Percentiles rank a stretch among this genome's conserved stretches.
Evolutionary conservation across 1,140 invertebrate species (phyloP).

Genomic region (Tenebrio molitor): DNA sequence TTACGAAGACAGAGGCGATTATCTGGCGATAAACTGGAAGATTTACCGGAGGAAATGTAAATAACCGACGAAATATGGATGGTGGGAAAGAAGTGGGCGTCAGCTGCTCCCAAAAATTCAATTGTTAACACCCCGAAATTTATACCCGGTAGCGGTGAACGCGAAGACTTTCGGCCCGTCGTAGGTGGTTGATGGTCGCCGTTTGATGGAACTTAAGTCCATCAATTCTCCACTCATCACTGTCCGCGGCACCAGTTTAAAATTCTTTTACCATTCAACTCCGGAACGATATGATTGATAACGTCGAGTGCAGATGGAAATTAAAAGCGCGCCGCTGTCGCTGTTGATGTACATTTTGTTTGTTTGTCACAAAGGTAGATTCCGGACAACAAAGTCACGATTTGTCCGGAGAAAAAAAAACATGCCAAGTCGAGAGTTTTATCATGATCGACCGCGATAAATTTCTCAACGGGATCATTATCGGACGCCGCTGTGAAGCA

Average conservation of each 20-base stretch:
- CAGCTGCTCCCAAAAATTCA: no score
- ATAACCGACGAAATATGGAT: not conserved
- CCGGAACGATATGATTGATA: conserved; percentile 31
- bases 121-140: no score
- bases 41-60: not conserved
- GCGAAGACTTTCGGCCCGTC: not conserved
- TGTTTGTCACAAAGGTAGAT: conserved; percentile 10
- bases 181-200: conserved; percentile 14
- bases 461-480: no score
- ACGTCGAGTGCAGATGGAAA: conserved; percentile 3
- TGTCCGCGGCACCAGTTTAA: conserved; percentile 24
- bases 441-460: no score
- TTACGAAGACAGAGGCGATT: not conserved
- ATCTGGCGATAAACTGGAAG: not conserved
- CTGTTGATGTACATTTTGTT: conserved; percentile 17
- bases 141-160: no score
- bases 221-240: conserved; percentile 37
- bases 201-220: conserved; percentile 10
- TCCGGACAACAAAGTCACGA: not conserved
- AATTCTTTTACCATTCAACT: conserved; percentile 35
- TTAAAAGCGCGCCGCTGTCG: conserved; percentile 17
- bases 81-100: not conserved
- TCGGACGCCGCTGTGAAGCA: no score
- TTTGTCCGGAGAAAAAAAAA: not conserved
- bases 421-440: no score